Evolutionary conservation across 2,888 invertebrate genomes (phyloP).

Genomic region (Vannuccia rotundouncinata): DNA sequence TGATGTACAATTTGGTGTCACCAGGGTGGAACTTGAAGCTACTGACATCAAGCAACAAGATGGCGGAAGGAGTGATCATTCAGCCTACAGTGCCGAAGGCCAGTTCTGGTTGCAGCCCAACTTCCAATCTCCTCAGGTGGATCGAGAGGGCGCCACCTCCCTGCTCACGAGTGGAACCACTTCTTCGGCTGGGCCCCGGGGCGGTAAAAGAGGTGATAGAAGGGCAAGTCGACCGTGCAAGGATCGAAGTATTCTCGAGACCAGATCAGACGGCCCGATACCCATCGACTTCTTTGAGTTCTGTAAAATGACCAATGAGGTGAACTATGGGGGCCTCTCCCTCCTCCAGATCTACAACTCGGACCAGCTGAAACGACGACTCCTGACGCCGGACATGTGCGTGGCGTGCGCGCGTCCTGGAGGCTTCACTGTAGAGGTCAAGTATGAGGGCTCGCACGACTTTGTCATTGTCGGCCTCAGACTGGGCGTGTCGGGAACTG

Average conservation of each 20-base stretch:
- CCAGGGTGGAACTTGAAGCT: too few relatives aligned
- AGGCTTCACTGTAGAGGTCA: constrained; percentile 79
- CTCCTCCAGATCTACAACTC: constrained; percentile 86
- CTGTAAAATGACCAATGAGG: constrained; percentile 79
- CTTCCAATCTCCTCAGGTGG: constrained; percentile 57
- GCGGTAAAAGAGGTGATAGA: neutral
- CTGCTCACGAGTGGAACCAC: neutral
- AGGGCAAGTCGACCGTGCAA: neutral
- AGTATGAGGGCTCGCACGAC: constrained; percentile 71
- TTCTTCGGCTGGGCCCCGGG: neutral
- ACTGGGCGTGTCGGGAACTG: neutral
- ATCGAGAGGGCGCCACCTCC: too few relatives aligned
- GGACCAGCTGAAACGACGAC: constrained; percentile 80
- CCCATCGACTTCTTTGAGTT: constrained; percentile 95
- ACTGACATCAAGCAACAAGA: neutral
- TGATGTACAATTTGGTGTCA: too few relatives aligned
- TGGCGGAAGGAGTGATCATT: neutral
- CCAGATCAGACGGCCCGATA: constrained; percentile 53
- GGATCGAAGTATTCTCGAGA: neutral
- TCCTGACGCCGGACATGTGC: constrained; percentile 77
- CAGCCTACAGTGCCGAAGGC: too few relatives aligned
- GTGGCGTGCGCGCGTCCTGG: constrained; percentile 76
- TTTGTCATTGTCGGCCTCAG: constrained; percentile 65
- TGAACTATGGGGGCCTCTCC: constrained; percentile 67
- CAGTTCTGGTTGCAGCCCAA: constrained; percentile 60